Conservation (phyloP, 2,797 vertebrate species). For the Brachyalestes nurse region DNA sequence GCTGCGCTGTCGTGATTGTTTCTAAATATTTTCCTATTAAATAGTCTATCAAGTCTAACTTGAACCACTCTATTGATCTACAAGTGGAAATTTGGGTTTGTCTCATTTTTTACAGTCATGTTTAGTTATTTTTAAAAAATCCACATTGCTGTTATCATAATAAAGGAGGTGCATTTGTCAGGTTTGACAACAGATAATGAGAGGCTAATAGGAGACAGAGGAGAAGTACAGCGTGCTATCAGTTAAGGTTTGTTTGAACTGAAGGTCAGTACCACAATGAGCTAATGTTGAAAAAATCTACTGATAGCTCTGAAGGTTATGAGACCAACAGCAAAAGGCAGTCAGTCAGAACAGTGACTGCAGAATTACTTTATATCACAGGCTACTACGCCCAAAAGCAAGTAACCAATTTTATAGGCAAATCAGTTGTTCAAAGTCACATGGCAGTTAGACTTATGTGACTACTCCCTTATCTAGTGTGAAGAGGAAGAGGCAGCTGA, state of each 20-base stretch:
- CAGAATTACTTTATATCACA: constrained; percentile 1
- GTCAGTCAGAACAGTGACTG: background rate
- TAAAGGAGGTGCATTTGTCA: background rate
- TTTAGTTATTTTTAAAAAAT: background rate
- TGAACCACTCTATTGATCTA: background rate
- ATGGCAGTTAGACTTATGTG: constrained; percentile 15
- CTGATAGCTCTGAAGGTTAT: background rate
- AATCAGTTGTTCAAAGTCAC: constrained; percentile 9
- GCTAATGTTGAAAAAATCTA: background rate
- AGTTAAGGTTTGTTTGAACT: background rate
- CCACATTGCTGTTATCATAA: background rate
- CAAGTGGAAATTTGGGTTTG: too few species aligned
- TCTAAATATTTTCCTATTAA: background rate
- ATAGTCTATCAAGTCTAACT: background rate
- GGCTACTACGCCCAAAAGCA: background rate
- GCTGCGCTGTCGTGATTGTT: background rate
- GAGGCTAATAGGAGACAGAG: too few species aligned
- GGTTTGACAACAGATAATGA: background rate
- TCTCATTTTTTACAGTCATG: too few species aligned
- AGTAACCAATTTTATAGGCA: background rate
- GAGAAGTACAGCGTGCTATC: background rate
- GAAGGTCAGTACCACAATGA: background rate
- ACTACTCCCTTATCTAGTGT: background rate
- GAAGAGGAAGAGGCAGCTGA: constrained; percentile 11
- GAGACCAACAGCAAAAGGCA: background rate